These are phyloP conservation scores for Dufourea novaeangliae DNA, from an alignment of 1,140 invertebrate genomes.

Conservation along the genomic window DNA sequence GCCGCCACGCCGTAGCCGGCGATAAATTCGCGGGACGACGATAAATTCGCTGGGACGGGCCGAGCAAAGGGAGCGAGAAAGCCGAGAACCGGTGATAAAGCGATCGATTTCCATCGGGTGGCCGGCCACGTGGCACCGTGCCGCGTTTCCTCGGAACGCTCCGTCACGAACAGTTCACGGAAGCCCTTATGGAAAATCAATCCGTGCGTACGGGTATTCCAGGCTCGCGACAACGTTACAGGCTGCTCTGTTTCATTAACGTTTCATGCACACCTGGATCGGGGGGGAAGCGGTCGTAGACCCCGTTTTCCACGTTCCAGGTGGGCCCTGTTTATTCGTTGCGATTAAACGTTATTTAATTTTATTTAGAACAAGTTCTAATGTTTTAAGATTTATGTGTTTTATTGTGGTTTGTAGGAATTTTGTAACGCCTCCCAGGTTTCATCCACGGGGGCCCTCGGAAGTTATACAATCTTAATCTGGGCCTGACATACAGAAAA, in stretches of 20 bases:
- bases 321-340: too few species aligned
- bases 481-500: too few species aligned
- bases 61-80: neutral
- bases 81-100: slow-evolving; percentile 46
- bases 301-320: too few species aligned
- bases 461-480: too few species aligned
- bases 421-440: too few species aligned
- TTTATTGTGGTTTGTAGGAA: too few species aligned
- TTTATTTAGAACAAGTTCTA: too few species aligned
- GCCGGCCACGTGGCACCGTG: slow-evolving; percentile 41
- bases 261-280: too few species aligned
- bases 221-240: neutral
- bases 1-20: slow-evolving; percentile 17
- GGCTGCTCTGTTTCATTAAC: neutral
- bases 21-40: slow-evolving; percentile 57
- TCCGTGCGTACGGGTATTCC: neutral
- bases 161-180: slow-evolving; percentile 32
- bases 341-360: too few species aligned
- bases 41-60: slow-evolving; percentile 54
- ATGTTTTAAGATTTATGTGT: too few species aligned
- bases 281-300: too few species aligned
- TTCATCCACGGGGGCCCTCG: too few species aligned
- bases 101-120: slow-evolving; percentile 58
- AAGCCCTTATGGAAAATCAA: slow-evolving; percentile 62
- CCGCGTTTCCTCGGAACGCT: slow-evolving; percentile 42